phyloP scores from a whole-genome alignment of 2,113 vertebrate genomes.

The Daubentonia madagascariensis region DNA sequence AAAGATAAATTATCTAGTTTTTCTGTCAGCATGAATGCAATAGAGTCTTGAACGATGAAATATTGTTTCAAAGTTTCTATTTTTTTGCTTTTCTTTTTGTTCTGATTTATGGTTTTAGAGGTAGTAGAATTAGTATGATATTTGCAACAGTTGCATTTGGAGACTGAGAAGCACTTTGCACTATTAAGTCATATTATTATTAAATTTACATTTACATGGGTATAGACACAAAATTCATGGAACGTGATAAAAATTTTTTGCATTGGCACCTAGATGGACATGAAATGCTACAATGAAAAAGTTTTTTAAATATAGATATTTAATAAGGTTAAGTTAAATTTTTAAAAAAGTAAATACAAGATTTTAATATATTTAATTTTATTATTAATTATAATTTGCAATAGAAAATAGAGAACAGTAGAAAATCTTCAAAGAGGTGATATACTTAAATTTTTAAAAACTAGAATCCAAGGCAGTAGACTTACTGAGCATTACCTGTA shows the following conservation, averaged over 20 bases:
- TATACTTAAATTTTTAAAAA: background rate
- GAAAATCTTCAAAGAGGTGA: background rate
- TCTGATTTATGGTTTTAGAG: background rate
- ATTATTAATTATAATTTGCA: background rate
- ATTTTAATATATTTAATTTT: background rate
- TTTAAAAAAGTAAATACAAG: background rate
- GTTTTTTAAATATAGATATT: background rate
- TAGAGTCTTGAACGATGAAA: background rate
- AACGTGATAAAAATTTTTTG: background rate
- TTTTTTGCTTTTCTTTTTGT: background rate
- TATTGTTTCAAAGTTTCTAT: background rate
- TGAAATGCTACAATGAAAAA: background rate
- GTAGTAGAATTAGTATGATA: background rate
- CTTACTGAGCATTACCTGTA: background rate
- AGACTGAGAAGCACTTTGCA: constrained; percentile 2
- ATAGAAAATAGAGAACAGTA: background rate
- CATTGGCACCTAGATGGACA: background rate
- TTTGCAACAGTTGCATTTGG: background rate
- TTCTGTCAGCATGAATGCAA: background rate
- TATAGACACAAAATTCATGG: constrained; percentile 8
- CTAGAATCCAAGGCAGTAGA: background rate
- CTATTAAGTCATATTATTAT: background rate
- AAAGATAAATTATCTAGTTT: background rate
- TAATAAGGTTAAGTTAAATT: background rate
- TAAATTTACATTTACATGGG: background rate